Evolutionary conservation across 2,888 invertebrate genomes (phyloP), one percentile per base, ranked within the genome.

Genomic region (Byasa hedistus): DNA sequence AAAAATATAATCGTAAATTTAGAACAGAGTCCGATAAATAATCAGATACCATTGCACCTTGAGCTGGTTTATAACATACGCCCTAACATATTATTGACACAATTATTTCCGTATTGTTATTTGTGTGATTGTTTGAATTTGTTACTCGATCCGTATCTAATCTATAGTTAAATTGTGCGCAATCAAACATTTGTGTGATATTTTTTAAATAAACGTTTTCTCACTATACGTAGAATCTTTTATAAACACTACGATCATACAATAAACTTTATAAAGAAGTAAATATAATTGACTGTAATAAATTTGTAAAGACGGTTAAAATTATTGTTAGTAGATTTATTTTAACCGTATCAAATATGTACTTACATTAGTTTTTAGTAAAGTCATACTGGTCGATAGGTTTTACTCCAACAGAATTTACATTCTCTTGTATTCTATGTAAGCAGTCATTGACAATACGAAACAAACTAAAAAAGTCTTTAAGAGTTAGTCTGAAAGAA

Each of bases 31-130:
- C 56, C 57, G 57, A 65, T 65, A 65, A 21, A 57, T 57, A 39
- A 65, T 65, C 57, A 56, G 65, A 65, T 56, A 61, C 19, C 32
- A 21, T 32, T 61, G 57, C 51, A 61, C 65, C 65, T 65, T 65
- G 61, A 61, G 57, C 65, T 64, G 44, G 55, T 55, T 65, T 52
- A 23, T 19, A 32, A 32, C 52, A 56, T 36, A 23, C 57, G 57
- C 61, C 64, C 51, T 61, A 55, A 36, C 51, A 3, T 39, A 65
- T 61, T 64, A 59, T 59, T 61, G 52, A 52, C 52, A 61, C 23
- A 61, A 32, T 51, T 61, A 65, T 61, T 61, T 65, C 61, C 57
- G 65, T 36, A 21, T 57, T 39, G 19, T 23, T 57, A 48, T 56
- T 56, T 21, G 36, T 54, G 39, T 22, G 23, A 51, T 57, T 57